phyloP scores from a whole-genome alignment of 2,888 invertebrate species.

The Heliconius erato region DNA sequence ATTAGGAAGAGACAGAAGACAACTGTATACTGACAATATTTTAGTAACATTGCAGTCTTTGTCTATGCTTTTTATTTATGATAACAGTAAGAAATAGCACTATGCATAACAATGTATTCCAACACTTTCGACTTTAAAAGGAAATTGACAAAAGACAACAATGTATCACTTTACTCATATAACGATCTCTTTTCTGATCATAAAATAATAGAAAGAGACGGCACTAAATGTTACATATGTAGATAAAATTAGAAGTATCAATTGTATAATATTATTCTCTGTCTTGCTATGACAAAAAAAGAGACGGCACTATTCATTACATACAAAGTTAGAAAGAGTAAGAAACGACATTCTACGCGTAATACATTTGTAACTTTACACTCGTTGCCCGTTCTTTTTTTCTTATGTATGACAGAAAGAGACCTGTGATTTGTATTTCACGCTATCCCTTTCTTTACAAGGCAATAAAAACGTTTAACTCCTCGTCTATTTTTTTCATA shows the following conservation, averaged over 20 bases:
- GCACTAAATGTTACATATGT: not conserved
- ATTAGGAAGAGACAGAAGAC: not conserved
- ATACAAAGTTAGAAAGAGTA: not conserved
- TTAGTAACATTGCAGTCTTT: too few relatives aligned
- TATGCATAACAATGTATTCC: too few relatives aligned
- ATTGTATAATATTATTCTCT: not conserved
- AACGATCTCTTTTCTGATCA: not conserved
- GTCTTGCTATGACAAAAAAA: not conserved
- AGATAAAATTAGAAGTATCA: too few relatives aligned
- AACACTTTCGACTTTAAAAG: not conserved
- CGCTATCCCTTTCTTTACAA: not conserved
- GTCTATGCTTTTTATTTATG: too few relatives aligned
- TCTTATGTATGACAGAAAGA: not conserved
- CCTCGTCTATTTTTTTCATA: not conserved
- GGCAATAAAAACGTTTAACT: not conserved
- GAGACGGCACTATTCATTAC: not conserved
- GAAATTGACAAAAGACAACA: too few relatives aligned
- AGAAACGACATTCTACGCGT: not conserved
- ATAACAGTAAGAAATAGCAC: too few relatives aligned
- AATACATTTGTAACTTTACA: not conserved
- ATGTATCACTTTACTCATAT: too few relatives aligned
- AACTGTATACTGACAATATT: not conserved
- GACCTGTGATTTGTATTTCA: not conserved
- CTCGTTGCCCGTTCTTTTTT: not conserved
- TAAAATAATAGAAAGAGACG: not conserved